phyloP scores from a whole-genome alignment of 2,797 vertebrate genomes.

The Erethizon dorsatum region DNA sequence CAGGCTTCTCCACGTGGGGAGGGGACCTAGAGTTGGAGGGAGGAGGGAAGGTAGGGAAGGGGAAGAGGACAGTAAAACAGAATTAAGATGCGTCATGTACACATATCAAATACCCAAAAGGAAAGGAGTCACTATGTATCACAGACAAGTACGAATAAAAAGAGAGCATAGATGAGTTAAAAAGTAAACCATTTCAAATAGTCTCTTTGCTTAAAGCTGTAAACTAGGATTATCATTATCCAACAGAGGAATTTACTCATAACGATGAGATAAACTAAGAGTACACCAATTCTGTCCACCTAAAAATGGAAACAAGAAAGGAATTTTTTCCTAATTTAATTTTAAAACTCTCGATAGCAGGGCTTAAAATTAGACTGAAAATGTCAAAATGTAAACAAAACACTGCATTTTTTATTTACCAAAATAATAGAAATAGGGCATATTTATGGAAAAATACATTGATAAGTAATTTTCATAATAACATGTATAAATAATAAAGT shows the following conservation, averaged over 20 bases:
- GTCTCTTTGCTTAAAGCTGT: background rate
- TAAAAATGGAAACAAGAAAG: constrained; percentile 11
- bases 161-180: background rate
- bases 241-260: background rate
- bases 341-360: background rate
- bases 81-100: background rate
- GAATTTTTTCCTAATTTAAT: background rate
- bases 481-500: background rate
- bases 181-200: background rate
- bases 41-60: background rate
- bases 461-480: constrained; percentile 30
- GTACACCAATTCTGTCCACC: background rate
- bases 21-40: background rate
- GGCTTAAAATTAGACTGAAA: constrained; percentile 9
- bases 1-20: background rate
- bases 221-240: background rate
- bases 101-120: background rate
- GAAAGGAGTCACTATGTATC: background rate
- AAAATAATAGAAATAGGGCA: background rate
- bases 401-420: background rate
- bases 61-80: background rate
- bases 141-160: background rate
- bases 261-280: background rate
- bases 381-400: background rate
- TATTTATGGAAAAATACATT: background rate